Base-by-base conservation (phyloP, 2,797 vertebrate species). In the Urophycis tenuis region DNA sequence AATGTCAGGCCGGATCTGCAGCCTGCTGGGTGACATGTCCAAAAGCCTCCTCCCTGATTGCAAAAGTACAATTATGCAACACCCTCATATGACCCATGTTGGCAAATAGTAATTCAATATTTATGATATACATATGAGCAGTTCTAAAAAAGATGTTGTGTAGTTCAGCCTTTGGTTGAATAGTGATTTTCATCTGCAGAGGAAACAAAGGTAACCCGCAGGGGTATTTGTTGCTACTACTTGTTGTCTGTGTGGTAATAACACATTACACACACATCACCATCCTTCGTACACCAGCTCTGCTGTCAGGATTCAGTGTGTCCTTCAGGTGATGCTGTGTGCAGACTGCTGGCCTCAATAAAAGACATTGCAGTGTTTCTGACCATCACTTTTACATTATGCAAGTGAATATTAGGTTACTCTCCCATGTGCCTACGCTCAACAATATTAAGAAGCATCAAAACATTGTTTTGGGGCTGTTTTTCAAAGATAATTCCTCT, bases 11-110 rank as follows among this genome's bases (percentile, higher is more conserved):
- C 4, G n/a, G 45, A 45, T 53, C 25, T 19, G 74, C 17, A 1
- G 70, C 75, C 79, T 70, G 71, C 77, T 78, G 73, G 17, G 10
- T 76, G 75, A 76, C 25, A 17, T 12, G 25, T 67, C 60, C 60
- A 6, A 29, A 29, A 25, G n/a, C 60, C 25, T 30, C 60, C 60
- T 67, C 60, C 60, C 60, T 67, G 60, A 67, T 67, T 29, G 60
- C 29, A 12, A 67, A 19, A 60, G 9, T 8, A 60, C 53, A 25
- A 60, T 49, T 49, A 49, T 49, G 1, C 53, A 9, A 3, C 60
- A 29, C 10, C 25, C 2, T 29, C n/a, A 64, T 53, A 3, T 11
- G 11, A 1, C 10, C n/a, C 60, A 11, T 67, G n/a, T 29, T 29
- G 25, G 60, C 60, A 11, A 12, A 67, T 67, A 25, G 60, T 64